phyloP scores from a whole-genome alignment of 1,140 invertebrate species.

The Sitodiplosis mosellana region DNA sequence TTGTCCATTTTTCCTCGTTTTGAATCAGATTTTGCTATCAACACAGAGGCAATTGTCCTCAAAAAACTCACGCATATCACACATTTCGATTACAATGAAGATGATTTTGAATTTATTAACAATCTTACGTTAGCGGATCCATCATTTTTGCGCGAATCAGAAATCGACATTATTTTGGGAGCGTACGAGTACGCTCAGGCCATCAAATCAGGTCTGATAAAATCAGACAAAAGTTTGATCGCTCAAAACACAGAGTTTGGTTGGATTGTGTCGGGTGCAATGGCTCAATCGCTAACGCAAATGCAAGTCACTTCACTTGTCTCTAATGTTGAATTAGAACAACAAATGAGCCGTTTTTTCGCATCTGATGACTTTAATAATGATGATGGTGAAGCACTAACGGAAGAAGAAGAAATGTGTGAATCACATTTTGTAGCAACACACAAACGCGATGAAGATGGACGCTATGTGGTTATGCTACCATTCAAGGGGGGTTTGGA shows the following conservation, averaged over 20 bases:
- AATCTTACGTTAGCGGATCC: too few species aligned
- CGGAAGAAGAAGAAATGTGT: not conserved
- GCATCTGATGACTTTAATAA: not conserved
- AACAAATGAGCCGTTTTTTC: not conserved
- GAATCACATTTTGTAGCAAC: not conserved
- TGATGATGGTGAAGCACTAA: not conserved
- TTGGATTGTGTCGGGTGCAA: slow-evolving; percentile 2
- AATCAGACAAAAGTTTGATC: not conserved
- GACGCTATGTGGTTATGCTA: not conserved
- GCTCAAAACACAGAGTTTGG: slow-evolving; percentile 2
- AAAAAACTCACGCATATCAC: too few species aligned
- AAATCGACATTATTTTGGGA: too few species aligned
- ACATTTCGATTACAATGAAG: too few species aligned
- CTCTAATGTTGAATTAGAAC: not conserved
- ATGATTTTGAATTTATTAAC: too few species aligned
- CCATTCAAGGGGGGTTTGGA: not conserved
- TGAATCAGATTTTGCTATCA: too few species aligned
- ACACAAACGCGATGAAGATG: not conserved
- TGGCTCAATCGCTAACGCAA: not conserved
- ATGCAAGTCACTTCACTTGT: not conserved
- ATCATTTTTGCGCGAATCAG: too few species aligned
- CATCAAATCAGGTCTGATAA: not conserved
- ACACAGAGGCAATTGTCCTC: too few species aligned
- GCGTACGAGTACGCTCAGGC: too few species aligned
- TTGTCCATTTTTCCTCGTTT: too few species aligned